Percentiles rank a stretch among this genome's conserved stretches.
Conservation (phyloP, 2,888 invertebrate genomes). For the Xanthorhoe designata region DNA sequence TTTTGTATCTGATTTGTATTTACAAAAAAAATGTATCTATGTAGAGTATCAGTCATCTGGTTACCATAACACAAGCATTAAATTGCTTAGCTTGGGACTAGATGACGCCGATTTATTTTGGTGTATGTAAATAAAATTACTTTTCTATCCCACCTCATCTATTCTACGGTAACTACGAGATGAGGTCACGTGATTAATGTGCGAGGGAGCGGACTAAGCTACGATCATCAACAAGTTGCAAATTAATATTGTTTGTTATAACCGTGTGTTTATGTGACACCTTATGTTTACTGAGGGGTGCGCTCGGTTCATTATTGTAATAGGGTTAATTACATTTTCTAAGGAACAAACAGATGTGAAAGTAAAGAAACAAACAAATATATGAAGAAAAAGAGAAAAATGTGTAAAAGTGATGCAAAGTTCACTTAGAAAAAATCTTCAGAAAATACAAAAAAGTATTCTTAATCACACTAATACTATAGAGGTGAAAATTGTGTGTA, state of each 20-base stretch:
- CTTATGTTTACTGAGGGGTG: constrained; percentile 47
- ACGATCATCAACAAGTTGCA: constrained; percentile 84
- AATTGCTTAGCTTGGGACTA: no score
- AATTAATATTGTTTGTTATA: constrained; percentile 75
- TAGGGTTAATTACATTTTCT: constrained; percentile 37
- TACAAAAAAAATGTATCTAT: no score
- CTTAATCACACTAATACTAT: no score
- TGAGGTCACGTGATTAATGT: constrained; percentile 82
- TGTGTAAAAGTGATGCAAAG: not conserved
- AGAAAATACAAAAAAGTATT: no score
- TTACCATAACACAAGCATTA: no score
- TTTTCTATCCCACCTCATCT: constrained; percentile 46
- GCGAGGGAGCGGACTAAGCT: constrained; percentile 70
- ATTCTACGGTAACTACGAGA: constrained; percentile 52
- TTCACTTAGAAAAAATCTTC: no score
- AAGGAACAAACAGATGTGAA: not conserved
- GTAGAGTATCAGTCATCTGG: no score
- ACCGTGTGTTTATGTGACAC: constrained; percentile 58
- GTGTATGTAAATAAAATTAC: not conserved
- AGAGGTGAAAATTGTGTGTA: no score
- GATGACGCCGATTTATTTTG: no score
- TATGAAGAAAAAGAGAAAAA: not conserved
- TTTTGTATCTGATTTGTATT: no score
- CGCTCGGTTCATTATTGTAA: constrained; percentile 41
- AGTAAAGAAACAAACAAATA: not conserved